Evolutionary conservation across 2,113 vertebrate species (phyloP).

Genomic region (Pelodiscus sinensis): DNA sequence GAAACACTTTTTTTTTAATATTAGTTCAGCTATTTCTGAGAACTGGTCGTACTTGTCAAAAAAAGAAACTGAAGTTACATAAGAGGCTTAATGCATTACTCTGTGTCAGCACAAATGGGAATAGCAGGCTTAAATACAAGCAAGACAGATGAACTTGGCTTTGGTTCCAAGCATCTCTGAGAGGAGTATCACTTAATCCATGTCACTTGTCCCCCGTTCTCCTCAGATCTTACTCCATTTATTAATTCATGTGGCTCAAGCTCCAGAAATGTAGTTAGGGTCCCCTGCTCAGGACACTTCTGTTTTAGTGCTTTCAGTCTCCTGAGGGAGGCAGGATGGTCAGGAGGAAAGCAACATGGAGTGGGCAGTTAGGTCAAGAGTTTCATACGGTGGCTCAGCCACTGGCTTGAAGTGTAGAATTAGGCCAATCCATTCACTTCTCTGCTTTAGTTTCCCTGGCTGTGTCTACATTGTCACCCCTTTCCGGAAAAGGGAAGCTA

Average conservation of each 20-base stretch:
- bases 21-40: conserved; percentile 28
- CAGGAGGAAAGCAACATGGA: neutral
- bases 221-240: neutral
- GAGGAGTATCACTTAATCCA: neutral
- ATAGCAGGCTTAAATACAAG: neutral
- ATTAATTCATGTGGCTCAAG: rapidly evolving
- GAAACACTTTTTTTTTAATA: neutral
- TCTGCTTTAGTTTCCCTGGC: neutral
- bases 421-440: neutral
- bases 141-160: neutral
- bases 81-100: neutral
- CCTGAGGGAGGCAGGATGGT: neutral
- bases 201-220: rapidly evolving
- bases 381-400: neutral
- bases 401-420: neutral
- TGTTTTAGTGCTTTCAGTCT: neutral
- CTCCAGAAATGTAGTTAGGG: neutral
- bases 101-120: neutral
- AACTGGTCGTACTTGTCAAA: conserved; percentile 39
- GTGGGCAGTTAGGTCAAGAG: neutral
- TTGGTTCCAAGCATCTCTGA: neutral
- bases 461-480: no score
- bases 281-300: neutral
- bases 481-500: no score
- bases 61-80: neutral